These are phyloP conservation scores for Hesperia comma DNA, from an alignment of 2,888 invertebrate genomes.

Conservation along the genomic window DNA sequence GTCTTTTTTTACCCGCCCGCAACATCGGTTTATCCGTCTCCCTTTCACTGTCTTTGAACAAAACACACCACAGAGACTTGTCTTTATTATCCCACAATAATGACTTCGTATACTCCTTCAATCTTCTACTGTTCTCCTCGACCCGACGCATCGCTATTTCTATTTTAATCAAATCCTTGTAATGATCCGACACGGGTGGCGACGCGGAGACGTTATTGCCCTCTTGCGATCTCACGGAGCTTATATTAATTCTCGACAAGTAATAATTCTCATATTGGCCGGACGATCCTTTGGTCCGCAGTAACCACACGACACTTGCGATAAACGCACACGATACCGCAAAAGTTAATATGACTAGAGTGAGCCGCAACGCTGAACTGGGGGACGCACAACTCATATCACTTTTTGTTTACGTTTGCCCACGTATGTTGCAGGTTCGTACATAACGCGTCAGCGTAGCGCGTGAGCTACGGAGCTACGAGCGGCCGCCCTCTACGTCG, in stretches of 20 bases:
- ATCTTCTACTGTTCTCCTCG: conserved; percentile 77
- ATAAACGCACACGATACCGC: conserved; percentile 76
- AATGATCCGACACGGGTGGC: conserved; percentile 71
- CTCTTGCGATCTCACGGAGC: conserved; percentile 60
- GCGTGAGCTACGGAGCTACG: conserved; percentile 64
- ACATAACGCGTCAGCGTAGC: conserved; percentile 75
- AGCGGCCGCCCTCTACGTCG: conserved; percentile 67
- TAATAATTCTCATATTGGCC: conserved; percentile 82
- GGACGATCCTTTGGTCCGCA: conserved; percentile 67
- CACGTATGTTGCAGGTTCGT: conserved; percentile 64
- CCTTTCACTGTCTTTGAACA: conserved; percentile 76
- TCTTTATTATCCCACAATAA: conserved; percentile 81
- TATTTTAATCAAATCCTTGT: conserved; percentile 81
- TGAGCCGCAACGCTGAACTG: conserved; percentile 73
- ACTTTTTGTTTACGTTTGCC: conserved; percentile 79
- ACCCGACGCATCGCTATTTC: conserved; percentile 82
- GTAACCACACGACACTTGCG: conserved; percentile 78
- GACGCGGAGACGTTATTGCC: conserved; percentile 64
- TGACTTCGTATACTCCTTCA: conserved; percentile 80
- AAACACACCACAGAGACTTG: conserved; percentile 80
- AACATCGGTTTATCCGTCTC: conserved; percentile 55
- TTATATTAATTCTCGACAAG: conserved; percentile 83
- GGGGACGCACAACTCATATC: conserved; percentile 82
- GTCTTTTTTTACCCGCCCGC: conserved; percentile 58
- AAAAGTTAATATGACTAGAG: conserved; percentile 76